Base-by-base conservation (phyloP, 1,140 invertebrate genomes). In the Tenebrio molitor region DNA sequence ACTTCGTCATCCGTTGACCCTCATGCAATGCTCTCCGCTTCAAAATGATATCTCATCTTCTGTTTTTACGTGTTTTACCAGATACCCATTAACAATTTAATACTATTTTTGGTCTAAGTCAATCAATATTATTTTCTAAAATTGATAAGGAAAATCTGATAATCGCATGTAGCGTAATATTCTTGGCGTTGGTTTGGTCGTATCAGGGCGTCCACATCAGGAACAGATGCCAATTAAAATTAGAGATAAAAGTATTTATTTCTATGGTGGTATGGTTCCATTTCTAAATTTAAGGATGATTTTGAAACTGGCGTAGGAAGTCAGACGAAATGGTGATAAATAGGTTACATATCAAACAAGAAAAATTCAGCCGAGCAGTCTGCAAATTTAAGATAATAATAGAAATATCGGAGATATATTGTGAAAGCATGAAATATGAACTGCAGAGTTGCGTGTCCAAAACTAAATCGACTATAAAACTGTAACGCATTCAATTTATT, bases 241-340 rank as follows among this genome's bases (percentile, higher is more conserved):
- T 8, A n/a, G 25, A 1, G 44, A 50, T 50, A 50, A 46, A 46
- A 50, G 15, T 50, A 1, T 19, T 17, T 17, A 5, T 50, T 19
- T n/a, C 44, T 33, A 21, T 16, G 8, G 12, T 46, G 42, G n/a
- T n/a, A 29, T 58, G 50, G 50, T 29, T n/a, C 50, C 14, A 33
- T 14, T 46, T 58, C 50, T 58, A 58, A 58, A 58, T 29, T 58
- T 58, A 58, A 58, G 12, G 16, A 29, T 58, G 23, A 29, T 58
- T 58, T 58, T 21, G 50, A 58, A 58, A 58, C 14, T 14, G 16
- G 50, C 50, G 50, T 58, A 58, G 50, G 50, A 58, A 58, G 50
- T 14, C 14, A 12, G 21, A 29, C 50, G 23, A 25, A 29, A 29
- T 58, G 8, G 21, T 29, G 50, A 58, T 58, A 58, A 25, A 58